A percentile compares a stretch with the other conserved stretches of the same genome.
Evolutionary conservation across 53 echinoderm and acorn worm genomes (phyloP).

Genomic region (Patiria pectinifera): DNA sequence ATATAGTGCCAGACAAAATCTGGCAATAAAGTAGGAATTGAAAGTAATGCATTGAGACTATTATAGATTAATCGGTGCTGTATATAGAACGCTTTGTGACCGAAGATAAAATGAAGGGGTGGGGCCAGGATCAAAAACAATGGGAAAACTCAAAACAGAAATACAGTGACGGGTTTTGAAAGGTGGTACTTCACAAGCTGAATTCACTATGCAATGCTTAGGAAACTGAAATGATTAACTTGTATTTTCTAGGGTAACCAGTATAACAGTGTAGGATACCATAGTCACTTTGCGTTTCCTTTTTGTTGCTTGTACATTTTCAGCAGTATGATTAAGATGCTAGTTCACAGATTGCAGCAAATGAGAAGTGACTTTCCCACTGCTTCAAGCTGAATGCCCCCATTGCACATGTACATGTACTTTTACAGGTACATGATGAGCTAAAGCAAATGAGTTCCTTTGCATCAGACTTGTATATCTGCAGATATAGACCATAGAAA

Average conservation of each 20-base stretch:
- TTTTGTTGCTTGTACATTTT: too few species aligned
- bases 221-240: too few species aligned
- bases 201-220: neutral
- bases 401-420: neutral
- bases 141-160: neutral
- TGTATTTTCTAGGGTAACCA: too few species aligned
- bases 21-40: neutral
- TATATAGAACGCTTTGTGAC: neutral
- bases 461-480: too few species aligned
- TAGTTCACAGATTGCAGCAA: neutral
- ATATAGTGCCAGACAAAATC: neutral
- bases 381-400: too few species aligned
- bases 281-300: too few species aligned
- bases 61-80: neutral
- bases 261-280: too few species aligned
- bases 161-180: neutral
- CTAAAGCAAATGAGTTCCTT: too few species aligned
- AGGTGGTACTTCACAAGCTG: neutral
- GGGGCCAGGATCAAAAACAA: neutral
- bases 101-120: neutral
- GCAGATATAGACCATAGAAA: too few species aligned
- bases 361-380: neutral
- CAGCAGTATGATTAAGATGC: too few species aligned
- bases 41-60: neutral
- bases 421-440: neutral